Conservation (phyloP, 1,140 invertebrate genomes). For the Mamestra configurata region DNA sequence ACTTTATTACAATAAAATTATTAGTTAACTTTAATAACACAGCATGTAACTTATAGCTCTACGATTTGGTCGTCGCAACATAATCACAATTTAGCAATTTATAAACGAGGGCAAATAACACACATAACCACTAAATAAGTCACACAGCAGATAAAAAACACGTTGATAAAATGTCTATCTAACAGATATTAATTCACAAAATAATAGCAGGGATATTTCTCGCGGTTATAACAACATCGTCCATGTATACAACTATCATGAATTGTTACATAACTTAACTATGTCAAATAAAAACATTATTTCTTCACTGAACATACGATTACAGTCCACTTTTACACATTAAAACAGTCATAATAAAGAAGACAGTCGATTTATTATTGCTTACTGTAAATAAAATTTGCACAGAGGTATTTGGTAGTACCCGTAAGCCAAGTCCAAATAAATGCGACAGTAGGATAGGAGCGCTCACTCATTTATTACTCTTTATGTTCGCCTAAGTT, state of each 20-base stretch:
- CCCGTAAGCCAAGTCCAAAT: neutral
- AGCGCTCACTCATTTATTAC: neutral
- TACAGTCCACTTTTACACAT: neutral
- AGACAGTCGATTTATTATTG: constrained; percentile 5
- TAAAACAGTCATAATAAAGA: neutral
- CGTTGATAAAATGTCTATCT: constrained; percentile 8
- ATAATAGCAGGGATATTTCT: constrained; percentile 38
- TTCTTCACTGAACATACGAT: neutral
- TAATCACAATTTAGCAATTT: constrained; percentile 18
- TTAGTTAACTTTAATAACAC: constrained; percentile 42
- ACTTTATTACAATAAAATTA: constrained; percentile 33
- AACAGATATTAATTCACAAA: constrained; percentile 19
- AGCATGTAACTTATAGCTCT: constrained; percentile 29
- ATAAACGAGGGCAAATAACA: constrained; percentile 38
- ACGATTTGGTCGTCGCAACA: constrained; percentile 43
- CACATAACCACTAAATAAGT: constrained; percentile 1
- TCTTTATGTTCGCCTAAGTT: neutral
- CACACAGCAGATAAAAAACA: constrained; percentile 9
- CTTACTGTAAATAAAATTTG: neutral
- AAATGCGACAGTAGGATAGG: neutral
- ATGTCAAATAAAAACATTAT: neutral
- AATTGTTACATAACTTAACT: neutral
- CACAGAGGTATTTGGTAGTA: neutral
- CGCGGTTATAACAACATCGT: constrained; percentile 22
- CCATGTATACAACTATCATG: neutral